Conservation (phyloP, 2,888 invertebrate genomes). For the Peribatodes rhomboidaria region DNA sequence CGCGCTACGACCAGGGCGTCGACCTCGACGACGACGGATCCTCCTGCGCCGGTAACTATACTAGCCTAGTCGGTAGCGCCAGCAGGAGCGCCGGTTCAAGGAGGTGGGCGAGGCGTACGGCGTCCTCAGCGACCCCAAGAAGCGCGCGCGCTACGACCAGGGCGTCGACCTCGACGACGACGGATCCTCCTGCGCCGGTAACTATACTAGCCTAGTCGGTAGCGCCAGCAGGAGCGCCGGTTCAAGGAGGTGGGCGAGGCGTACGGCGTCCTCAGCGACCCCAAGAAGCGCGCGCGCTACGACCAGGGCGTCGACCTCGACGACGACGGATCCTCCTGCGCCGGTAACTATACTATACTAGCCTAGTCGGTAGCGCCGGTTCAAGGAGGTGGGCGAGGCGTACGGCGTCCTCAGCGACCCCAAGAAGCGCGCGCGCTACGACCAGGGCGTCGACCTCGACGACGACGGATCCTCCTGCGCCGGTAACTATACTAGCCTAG, state of each 20-base stretch:
- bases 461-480: slow-evolving; percentile 87
- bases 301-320: slow-evolving; percentile 93
- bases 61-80: too few relatives aligned
- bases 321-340: slow-evolving; percentile 87
- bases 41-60: slow-evolving; percentile 79
- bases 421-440: slow-evolving; percentile 95
- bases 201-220: too few relatives aligned
- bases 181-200: slow-evolving; percentile 82
- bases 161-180: slow-evolving; percentile 91
- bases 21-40: slow-evolving; percentile 92
- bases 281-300: slow-evolving; percentile 95
- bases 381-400: slow-evolving; percentile 98
- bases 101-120: slow-evolving; percentile 98
- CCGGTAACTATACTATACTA: slow-evolving; percentile 74
- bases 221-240: background rate
- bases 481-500: too few relatives aligned
- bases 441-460: slow-evolving; percentile 92
- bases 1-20: slow-evolving; percentile 92
- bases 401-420: slow-evolving; percentile 96
- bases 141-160: slow-evolving; percentile 96
- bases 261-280: slow-evolving; percentile 96
- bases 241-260: slow-evolving; percentile 99
- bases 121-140: slow-evolving; percentile 95
- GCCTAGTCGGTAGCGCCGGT: too few relatives aligned
- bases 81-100: slow-evolving; percentile 88